Percentiles rank a stretch among this genome's conserved stretches.
phyloP scores from a whole-genome alignment of 2,797 vertebrate species.

The Arnoldichthys spilopterus region DNA sequence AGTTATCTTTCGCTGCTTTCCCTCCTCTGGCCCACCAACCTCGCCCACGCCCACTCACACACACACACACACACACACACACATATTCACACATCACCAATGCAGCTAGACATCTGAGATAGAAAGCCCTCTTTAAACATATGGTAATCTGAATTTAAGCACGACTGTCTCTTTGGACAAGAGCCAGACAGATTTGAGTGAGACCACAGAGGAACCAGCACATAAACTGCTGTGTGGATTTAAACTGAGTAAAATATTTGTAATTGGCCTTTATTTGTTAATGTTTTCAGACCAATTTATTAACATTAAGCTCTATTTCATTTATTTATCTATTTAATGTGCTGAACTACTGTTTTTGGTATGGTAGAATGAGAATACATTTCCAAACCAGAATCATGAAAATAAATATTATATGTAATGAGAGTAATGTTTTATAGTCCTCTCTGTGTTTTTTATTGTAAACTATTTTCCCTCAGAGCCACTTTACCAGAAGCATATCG shows the following conservation, averaged over 20 bases:
- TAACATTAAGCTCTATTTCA: not conserved
- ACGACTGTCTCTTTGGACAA: conserved; percentile 21
- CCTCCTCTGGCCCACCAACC: conserved; percentile 53
- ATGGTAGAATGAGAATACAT: too few species aligned
- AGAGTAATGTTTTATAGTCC: too few species aligned
- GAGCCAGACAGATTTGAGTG: conserved; percentile 37
- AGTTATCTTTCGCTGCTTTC: conserved; percentile 68
- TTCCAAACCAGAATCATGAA: too few species aligned
- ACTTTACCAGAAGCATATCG: too few species aligned
- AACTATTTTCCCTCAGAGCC: too few species aligned
- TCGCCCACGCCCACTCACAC: conserved; percentile 56
- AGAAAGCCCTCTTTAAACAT: conserved; percentile 43
- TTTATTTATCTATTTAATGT: not conserved
- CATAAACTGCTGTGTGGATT: conserved; percentile 16
- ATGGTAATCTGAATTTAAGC: conserved; percentile 48
- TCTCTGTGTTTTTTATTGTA: too few species aligned
- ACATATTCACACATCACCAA: conserved; percentile 45
- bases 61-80: conserved; percentile 45
- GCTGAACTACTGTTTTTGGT: too few species aligned
- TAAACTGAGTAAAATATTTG: conserved; percentile 14
- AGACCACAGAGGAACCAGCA: conserved; percentile 1
- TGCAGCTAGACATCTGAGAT: conserved; percentile 38
- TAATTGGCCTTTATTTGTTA: not conserved
- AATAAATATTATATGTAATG: too few species aligned
- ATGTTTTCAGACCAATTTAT: conserved; percentile 11